Evolutionary conservation across 1,140 invertebrate genomes (phyloP).

Genomic region (Venturia canescens): DNA sequence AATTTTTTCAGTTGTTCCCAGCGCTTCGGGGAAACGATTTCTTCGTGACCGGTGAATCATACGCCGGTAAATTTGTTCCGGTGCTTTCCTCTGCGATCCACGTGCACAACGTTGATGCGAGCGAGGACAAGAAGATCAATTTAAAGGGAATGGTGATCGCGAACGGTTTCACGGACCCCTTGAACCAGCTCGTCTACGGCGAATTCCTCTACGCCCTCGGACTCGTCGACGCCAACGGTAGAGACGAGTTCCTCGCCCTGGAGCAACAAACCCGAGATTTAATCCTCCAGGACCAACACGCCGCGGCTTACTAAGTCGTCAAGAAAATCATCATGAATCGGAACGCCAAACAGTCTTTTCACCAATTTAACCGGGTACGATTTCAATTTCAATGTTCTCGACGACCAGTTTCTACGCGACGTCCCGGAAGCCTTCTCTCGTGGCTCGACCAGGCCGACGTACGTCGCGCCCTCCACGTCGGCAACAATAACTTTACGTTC

Average conservation of each 20-base stretch:
- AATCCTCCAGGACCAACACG: conserved; percentile 81
- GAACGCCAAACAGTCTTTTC: conserved; percentile 86
- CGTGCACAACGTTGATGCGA: conserved; percentile 76
- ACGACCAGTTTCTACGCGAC: conserved; percentile 71
- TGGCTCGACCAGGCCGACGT: conserved; percentile 80
- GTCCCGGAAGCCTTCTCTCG: conserved; percentile 76
- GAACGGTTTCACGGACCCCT: conserved; percentile 90
- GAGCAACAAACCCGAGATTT: conserved; percentile 78
- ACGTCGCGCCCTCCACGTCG: conserved; percentile 88
- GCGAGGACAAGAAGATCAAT: conserved; percentile 81
- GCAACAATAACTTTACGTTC: conserved; percentile 83
- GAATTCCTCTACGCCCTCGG: conserved; percentile 90
- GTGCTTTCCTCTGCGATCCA: conserved; percentile 88
- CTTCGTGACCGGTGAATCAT: conserved; percentile 91
- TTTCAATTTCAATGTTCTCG: conserved; percentile 79
- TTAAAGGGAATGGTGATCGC: conserved; percentile 89
- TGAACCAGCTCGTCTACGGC: conserved; percentile 87
- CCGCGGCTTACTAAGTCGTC: conserved; percentile 83
- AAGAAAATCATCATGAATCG: conserved; percentile 85
- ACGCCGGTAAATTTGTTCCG: conserved; percentile 92
- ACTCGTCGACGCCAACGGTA: conserved; percentile 83
- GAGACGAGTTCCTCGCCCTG: conserved; percentile 79
- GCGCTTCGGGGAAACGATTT: conserved; percentile 82
- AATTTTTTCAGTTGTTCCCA: conserved; percentile 87
- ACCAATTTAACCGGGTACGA: conserved; percentile 87